Evolutionary conservation across 2,888 invertebrate species (phyloP).

Genomic region (Beris morrisii): DNA sequence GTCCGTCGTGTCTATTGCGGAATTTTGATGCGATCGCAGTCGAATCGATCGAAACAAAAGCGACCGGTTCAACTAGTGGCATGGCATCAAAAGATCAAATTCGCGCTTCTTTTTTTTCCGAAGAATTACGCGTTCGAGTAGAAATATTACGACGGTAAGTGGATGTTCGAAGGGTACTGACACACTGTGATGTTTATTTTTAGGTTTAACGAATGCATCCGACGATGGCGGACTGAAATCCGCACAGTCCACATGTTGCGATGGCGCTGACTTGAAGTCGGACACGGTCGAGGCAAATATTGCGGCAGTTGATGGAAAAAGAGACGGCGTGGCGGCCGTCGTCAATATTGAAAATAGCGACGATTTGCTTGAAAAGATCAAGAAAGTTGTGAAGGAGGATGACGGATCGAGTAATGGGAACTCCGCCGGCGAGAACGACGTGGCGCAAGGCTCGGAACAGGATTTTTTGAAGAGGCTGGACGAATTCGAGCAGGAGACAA

Average conservation of each 20-base stretch:
- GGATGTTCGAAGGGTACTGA: not conserved
- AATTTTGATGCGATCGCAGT: not conserved
- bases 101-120: slow-evolving; percentile 32
- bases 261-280: slow-evolving; percentile 18
- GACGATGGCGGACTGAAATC: slow-evolving; percentile 8
- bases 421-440: not conserved
- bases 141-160: not conserved
- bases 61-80: slow-evolving; percentile 28
- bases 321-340: slow-evolving; percentile 8
- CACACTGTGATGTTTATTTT: not conserved
- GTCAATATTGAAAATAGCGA: slow-evolving; percentile 18
- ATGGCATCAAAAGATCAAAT: slow-evolving; percentile 1
- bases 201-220: slow-evolving; percentile 9
- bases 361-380: slow-evolving; percentile 40
- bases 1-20: not conserved
- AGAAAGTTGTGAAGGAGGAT: slow-evolving; percentile 40
- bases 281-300: slow-evolving; percentile 1
- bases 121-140: not conserved
- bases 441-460: slow-evolving; percentile 36
- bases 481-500: slow-evolving; percentile 17
- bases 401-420: slow-evolving; percentile 21
- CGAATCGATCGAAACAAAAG: not conserved
- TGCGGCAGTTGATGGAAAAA: not conserved
- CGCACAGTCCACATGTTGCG: slow-evolving; percentile 20
- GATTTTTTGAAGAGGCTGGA: slow-evolving; percentile 42